These are phyloP conservation scores for Yponomeuta plumbellus DNA, from an alignment of 2,888 invertebrate genomes.

Conservation along the genomic window DNA sequence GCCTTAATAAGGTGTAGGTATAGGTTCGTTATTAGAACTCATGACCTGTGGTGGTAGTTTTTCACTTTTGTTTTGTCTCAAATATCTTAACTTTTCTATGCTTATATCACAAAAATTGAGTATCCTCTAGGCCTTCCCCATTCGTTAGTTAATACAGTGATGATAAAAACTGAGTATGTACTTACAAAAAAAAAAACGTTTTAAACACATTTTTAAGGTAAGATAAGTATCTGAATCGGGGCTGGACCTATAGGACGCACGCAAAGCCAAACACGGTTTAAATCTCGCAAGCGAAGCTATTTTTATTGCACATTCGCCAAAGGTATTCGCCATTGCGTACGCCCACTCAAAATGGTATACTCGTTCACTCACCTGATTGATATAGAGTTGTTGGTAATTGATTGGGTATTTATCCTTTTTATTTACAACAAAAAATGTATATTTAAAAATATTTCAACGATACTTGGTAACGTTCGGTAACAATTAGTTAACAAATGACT, in stretches of 20 bases:
- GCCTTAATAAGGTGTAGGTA: too few relatives aligned
- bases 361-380: conserved; percentile 24
- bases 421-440: conserved; percentile 44
- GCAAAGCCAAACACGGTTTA: conserved; percentile 44
- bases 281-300: conserved; percentile 28
- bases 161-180: not conserved
- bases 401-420: conserved; percentile 34
- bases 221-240: not conserved
- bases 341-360: conserved; percentile 33
- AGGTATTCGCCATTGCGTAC: conserved; percentile 50
- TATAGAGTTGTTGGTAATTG: conserved; percentile 13
- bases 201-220: not conserved
- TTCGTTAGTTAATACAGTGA: not conserved
- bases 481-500: conserved; percentile 69
- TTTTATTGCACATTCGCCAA: conserved; percentile 22
- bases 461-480: conserved; percentile 55
- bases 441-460: conserved; percentile 11
- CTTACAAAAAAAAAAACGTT: not conserved
- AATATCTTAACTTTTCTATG: not conserved
- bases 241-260: conserved; percentile 39
- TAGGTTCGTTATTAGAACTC: too few relatives aligned
- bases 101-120: not conserved
- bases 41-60: too few relatives aligned
- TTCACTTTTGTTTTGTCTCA: too few relatives aligned
- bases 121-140: not conserved